phyloP scores from a whole-genome alignment of 2,888 invertebrate species.

The Drosophila aldrichi region DNA sequence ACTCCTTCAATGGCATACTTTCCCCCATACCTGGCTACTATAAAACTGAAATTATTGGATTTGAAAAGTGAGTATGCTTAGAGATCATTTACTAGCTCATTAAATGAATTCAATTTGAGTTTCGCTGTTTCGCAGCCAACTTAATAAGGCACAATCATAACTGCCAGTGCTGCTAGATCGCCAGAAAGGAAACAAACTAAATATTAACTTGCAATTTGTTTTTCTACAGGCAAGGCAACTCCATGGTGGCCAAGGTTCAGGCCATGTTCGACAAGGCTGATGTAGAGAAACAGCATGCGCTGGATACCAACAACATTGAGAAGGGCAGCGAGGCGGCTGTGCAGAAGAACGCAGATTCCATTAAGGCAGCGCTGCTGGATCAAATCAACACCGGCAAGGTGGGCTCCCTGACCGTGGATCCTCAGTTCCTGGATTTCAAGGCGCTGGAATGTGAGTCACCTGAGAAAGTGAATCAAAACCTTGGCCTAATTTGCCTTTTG shows the following conservation, averaged over 20 bases:
- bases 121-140: neutral
- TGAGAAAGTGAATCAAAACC: rapidly evolving
- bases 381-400: slow-evolving; percentile 90
- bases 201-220: neutral
- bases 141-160: too few relatives aligned
- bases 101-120: neutral
- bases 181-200: too few relatives aligned
- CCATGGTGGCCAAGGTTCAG: slow-evolving; percentile 91
- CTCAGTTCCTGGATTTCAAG: slow-evolving; percentile 91
- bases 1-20: slow-evolving; percentile 88
- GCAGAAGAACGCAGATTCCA: slow-evolving; percentile 75
- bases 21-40: slow-evolving; percentile 90
- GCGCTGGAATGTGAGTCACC: slow-evolving; percentile 89
- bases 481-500: neutral
- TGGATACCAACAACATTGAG: slow-evolving; percentile 76
- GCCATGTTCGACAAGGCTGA: slow-evolving; percentile 90
- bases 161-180: neutral
- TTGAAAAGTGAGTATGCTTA: slow-evolving; percentile 88
- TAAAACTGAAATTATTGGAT: slow-evolving; percentile 89
- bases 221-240: slow-evolving; percentile 87
- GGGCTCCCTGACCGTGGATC: slow-evolving; percentile 93
- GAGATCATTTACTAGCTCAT: neutral
- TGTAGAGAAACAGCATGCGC: slow-evolving; percentile 87
- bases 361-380: slow-evolving; percentile 88
- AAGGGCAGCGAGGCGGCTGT: slow-evolving; percentile 57